A percentile compares a stretch with the other conserved stretches of the same genome.
These are phyloP conservation scores for Melitaea athalia DNA, from an alignment of 2,888 invertebrate species.

Conservation along the genomic window DNA sequence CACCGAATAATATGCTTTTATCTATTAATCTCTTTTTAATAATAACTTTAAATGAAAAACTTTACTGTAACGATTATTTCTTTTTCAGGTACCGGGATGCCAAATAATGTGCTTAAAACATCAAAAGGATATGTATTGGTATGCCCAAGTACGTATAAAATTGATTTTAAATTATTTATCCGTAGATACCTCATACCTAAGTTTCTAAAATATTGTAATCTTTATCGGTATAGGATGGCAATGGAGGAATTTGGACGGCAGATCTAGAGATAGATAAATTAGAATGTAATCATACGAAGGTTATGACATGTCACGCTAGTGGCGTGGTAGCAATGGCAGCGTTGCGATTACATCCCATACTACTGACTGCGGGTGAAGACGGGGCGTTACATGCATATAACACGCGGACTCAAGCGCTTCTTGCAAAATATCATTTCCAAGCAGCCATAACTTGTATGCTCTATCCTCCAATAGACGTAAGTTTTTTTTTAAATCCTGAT, in stretches of 20 bases:
- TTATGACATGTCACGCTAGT: conserved; percentile 90
- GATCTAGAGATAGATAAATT: conserved; percentile 74
- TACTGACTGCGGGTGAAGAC: conserved; percentile 88
- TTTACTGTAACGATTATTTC: not conserved
- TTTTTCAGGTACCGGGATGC: conserved; percentile 68
- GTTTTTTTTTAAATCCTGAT: conserved; percentile 31
- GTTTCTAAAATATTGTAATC: no score
- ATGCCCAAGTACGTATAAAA: conserved; percentile 86
- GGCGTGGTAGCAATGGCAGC: conserved; percentile 85
- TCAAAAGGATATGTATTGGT: conserved; percentile 83
- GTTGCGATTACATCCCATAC: conserved; percentile 86
- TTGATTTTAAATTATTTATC: not conserved
- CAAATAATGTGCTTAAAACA: conserved; percentile 75
- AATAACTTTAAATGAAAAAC: no score
- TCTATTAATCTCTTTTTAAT: no score
- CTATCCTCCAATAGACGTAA: conserved; percentile 88
- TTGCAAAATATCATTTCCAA: conserved; percentile 82
- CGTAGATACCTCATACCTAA: not conserved
- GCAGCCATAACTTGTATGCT: conserved; percentile 81
- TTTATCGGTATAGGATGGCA: conserved; percentile 85
- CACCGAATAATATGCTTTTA: no score
- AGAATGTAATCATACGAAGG: conserved; percentile 65
- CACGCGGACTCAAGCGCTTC: conserved; percentile 81
- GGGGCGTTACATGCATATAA: conserved; percentile 89
- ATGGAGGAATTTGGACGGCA: conserved; percentile 86